phyloP scores from a whole-genome alignment of 2,113 vertebrate genomes.

The Apodemus sylvaticus region DNA sequence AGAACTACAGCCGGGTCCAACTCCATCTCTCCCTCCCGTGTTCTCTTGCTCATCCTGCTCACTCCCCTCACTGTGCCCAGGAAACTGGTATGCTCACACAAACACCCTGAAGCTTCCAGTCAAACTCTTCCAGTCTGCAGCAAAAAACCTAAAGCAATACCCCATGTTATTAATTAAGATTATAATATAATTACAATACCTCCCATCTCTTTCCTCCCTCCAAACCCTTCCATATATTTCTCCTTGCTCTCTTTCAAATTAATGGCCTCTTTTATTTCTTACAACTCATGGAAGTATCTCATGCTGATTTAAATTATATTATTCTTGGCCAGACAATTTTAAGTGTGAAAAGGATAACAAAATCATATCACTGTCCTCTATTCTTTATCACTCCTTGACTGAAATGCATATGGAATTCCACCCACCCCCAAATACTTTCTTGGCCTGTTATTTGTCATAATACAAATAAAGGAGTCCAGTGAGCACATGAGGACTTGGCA shows the following conservation, averaged over 20 bases:
- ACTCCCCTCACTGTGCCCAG: background rate
- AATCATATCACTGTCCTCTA: background rate
- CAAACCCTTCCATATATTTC: background rate
- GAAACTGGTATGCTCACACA: background rate
- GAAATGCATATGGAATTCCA: background rate
- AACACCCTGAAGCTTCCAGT: background rate
- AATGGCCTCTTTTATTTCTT: background rate
- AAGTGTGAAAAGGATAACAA: background rate
- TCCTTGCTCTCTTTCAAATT: background rate
- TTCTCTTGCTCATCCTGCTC: too few relatives aligned
- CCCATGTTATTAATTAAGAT: background rate
- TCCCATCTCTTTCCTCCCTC: background rate
- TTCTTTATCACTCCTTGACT: background rate
- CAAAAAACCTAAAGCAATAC: constrained; percentile 14
- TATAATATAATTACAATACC: background rate
- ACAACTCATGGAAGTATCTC: background rate
- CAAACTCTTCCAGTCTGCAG: background rate
- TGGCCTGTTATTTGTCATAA: background rate
- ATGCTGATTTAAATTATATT: background rate
- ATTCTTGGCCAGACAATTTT: background rate
- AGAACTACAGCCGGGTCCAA: background rate
- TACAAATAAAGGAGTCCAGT: background rate
- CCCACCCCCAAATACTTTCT: background rate
- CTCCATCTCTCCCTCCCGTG: background rate
- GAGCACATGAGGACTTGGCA: background rate